Evolutionary conservation across 2,797 vertebrate species (phyloP).

Genomic region (Halcyon smyrnensis): DNA sequence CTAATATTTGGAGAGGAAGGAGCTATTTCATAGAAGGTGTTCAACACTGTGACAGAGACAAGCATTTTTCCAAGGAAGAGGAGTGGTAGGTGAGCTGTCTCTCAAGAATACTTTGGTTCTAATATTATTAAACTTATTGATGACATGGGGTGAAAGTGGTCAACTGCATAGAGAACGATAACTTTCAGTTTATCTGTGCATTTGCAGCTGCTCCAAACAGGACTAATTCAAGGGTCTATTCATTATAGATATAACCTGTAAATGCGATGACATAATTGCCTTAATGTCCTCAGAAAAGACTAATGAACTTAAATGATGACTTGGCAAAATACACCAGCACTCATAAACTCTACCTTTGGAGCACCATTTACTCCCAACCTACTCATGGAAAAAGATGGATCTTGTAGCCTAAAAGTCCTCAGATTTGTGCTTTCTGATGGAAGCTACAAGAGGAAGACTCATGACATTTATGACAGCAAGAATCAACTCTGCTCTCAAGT

Average conservation of each 20-base stretch:
- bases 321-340: not conserved
- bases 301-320: not conserved
- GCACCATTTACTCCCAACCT: not conserved
- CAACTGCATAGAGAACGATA: not conserved
- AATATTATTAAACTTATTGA: not conserved
- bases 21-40: not conserved
- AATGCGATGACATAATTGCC: not conserved
- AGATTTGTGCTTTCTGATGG: not conserved
- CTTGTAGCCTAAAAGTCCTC: not conserved
- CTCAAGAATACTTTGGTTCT: not conserved
- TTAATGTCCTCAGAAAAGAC: not conserved
- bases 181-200: not conserved
- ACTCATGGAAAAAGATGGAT: not conserved
- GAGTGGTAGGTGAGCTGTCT: not conserved
- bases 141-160: not conserved
- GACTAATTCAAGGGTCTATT: not conserved
- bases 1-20: conserved; percentile 8
- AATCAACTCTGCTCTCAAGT: not conserved
- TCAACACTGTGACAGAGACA: not conserved
- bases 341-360: not conserved
- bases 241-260: not conserved
- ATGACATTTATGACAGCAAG: not conserved
- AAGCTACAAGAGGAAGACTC: not conserved
- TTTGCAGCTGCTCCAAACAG: not conserved
- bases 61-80: not conserved